Base-by-base conservation (phyloP, 2,888 invertebrate genomes). In the Sarcophaga variegata region DNA sequence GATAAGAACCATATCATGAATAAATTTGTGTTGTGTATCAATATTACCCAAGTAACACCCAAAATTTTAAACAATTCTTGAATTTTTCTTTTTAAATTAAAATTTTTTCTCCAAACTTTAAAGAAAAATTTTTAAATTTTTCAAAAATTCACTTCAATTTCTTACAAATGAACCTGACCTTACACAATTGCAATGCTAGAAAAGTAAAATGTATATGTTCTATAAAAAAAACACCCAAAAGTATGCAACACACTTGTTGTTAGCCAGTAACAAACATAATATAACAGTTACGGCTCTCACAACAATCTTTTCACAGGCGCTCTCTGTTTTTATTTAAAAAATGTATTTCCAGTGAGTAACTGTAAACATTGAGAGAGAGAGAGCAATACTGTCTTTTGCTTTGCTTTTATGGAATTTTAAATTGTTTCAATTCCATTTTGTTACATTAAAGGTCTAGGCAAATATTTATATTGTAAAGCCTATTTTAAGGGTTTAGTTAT, bases 171-270 rank as follows among this genome's bases (percentile, higher is more conserved):
- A 76, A 80, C 82, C 86, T 86, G 83, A 86, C 86, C 83, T 86
- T 80, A 72, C 59, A 74, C 83, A 80, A 80, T 37, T 63, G 20
- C 25, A 66, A 78, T 72, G 67, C 27, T 49, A 75, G 60, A 62
- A 64, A 69, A 59, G 22, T 49, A 63, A 11, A 27, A n/a, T 22
- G 25, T 59, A 45, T 47, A 60, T 66, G n/a, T 4, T 54, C 45
- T 22, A 64, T 64, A 8, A 20, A 12, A 20, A 12, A 37, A 45
- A 63, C 1, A 54, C 63, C 69, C 12, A 67, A 77, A 83, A 59
- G 63, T 74, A 37, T 83, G 62, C n/a, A 59, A 83, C 70, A 80
- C 86, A 86, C 86, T 83, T 86, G 86, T 86, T 86, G 86, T 80
- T 72, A 69, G 67, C 69, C 11, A 49, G 66, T 72, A 72, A 62